Base-by-base conservation (phyloP, 2,888 invertebrate species). In the Drosophila paranaensis region DNA sequence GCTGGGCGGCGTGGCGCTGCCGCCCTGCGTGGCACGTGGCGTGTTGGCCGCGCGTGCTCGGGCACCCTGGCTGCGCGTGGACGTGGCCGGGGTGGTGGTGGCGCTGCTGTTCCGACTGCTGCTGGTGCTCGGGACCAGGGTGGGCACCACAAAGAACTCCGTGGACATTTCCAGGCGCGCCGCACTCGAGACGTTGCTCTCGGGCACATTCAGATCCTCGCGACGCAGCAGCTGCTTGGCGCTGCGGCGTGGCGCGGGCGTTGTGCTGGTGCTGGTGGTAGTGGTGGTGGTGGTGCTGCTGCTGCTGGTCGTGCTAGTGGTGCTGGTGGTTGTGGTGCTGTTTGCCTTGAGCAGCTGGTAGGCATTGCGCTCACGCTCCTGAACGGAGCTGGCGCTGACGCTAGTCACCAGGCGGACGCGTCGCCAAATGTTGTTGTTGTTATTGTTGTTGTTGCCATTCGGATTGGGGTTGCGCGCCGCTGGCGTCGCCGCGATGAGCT, bases 81-180 rank as follows among this genome's bases (percentile, higher is more conserved):
- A 82, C 20, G 83, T 57, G 39, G 82, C 68, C 6, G 60, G 33
- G 4, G 73, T 81, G n/a, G 27, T 60, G 25, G 16, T 71, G 30
- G 11, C 51, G 30, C 14, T 55, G 13, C 46, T 60, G 58, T 42
- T 20, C 9, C 30, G 16, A 6, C 1, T 60, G 76, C 60, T 33
- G 46, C 50, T 57, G 45, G 58, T 74, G 54, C 79, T 77, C n/a
- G 74, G 39, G 6, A 93, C 91, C 71, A 93, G 94, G 82, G 94
- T 94, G 40, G 97, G 97, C 84, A 97, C 94, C 81, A 96, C 94
- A 92, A 97, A 97, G 93, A 95, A 97, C 92, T 97, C 97, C 6
- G 97, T 97, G 93, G 96, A 97, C 95, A 97, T 95, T 93, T 97
- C 96, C 74, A 93, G 93, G 33, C 95, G 95, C 73, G 93, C 93